phyloP scores from a whole-genome alignment of 2,797 vertebrate species.

The Setipinna tenuifilis region DNA sequence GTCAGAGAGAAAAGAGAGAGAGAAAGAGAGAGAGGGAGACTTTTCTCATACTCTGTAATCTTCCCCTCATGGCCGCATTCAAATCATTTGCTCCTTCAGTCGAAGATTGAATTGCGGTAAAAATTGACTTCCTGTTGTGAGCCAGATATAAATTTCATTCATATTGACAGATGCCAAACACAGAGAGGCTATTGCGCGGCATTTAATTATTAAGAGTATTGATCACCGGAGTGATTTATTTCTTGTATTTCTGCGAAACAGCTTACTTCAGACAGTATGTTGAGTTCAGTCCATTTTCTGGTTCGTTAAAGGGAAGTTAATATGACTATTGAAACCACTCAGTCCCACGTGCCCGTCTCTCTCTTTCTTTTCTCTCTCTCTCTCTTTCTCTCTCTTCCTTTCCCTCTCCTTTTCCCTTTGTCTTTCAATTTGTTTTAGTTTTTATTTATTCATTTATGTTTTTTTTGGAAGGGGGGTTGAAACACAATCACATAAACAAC shows the following conservation, averaged over 20 bases:
- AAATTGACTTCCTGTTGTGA: conserved; percentile 86
- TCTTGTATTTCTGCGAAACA: conserved; percentile 71
- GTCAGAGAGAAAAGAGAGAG: too few relatives aligned
- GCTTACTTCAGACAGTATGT: conserved; percentile 72
- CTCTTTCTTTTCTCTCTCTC: background rate
- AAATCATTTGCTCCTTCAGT: conserved; percentile 85
- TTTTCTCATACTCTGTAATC: conserved; percentile 62
- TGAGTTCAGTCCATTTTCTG: conserved; percentile 18
- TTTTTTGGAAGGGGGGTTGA: background rate
- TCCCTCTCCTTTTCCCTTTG: too few relatives aligned
- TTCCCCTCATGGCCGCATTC: conserved; percentile 66
- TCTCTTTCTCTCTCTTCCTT: too few relatives aligned
- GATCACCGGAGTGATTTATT: conserved; percentile 83
- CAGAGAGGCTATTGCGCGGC: conserved; percentile 81
- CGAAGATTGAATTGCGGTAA: conserved; percentile 84
- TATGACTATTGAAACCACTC: conserved; percentile 1
- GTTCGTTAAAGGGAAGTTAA: conserved; percentile 22
- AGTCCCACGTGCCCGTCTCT: background rate
- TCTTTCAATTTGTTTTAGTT: background rate
- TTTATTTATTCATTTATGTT: background rate
- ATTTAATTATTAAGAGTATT: conserved; percentile 88
- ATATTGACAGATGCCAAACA: conserved; percentile 80
- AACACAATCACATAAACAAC: background rate
- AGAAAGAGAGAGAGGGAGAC: conserved; percentile 32
- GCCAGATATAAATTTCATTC: conserved; percentile 76